A percentile compares a stretch with the other conserved stretches of the same genome.
Conservation (phyloP, 2,797 vertebrate species). For the Tragelaphus oryx region DNA sequence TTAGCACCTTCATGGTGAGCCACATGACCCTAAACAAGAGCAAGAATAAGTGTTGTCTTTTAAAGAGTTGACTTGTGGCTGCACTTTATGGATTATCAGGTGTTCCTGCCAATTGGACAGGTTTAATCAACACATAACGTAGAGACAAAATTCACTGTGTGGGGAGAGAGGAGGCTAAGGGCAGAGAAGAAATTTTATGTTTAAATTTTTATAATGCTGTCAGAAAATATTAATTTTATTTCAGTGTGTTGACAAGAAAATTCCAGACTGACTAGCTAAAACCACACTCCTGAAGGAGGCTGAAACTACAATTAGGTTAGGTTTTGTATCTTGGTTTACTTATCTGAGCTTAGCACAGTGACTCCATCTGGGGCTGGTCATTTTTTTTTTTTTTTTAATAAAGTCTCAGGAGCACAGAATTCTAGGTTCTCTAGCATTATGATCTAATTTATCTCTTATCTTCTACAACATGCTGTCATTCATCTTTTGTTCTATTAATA, state of each 20-base stretch:
- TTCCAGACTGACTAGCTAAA: not conserved
- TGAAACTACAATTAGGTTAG: not conserved
- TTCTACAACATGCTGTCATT: not conserved
- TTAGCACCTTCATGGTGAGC: not conserved
- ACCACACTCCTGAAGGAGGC: not conserved
- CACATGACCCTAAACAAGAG: not conserved
- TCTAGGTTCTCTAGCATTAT: not conserved
- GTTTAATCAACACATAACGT: not conserved
- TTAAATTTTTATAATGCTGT: not conserved
- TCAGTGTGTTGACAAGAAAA: not conserved
- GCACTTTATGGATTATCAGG: not conserved
- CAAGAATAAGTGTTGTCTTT: not conserved
- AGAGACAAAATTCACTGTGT: not conserved
- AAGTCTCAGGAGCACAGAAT: not conserved
- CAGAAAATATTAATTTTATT: not conserved
- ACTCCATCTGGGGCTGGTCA: not conserved
- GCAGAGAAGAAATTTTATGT: not conserved
- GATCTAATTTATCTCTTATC: not conserved
- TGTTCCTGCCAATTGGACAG: not conserved
- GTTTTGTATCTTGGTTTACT: not conserved
- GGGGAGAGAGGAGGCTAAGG: not conserved
- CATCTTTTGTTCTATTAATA: not conserved
- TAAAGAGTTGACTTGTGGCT: not conserved
- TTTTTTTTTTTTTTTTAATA: not conserved
- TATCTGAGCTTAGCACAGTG: not conserved